Evolutionary conservation across 2,797 vertebrate genomes (phyloP), one percentile per base, ranked within the genome.

Genomic region (Chelon auratus): DNA sequence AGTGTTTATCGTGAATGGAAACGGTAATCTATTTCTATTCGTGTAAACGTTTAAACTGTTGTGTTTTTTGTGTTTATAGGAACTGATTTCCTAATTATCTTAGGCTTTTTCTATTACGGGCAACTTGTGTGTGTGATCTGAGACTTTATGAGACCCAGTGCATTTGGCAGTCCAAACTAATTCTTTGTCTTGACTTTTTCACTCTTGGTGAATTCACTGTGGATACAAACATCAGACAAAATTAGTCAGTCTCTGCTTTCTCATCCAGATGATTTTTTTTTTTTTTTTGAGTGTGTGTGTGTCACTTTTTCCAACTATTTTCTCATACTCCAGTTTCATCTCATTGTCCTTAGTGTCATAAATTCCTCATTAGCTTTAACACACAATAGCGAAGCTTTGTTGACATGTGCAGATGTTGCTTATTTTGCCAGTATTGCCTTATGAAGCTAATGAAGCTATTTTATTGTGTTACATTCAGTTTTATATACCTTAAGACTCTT

Each of bases 11-110:
- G 26, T 50, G 51, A 81, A 52, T 78, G 62, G 30, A 56, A 79
- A 78, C 18, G 56, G n/a, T 37, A 55, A 68, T 63, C 58, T 33
- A 40, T 80, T 71, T 78, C 26, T 50, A 56, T 68, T 74, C 15
- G 52, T 77, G 37, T 68, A 83, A 81, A 84, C 66, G 53, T 72
- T 73, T 57, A 54, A 75, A 68, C 18, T 22, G 64, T 57, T 70
- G 36, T 64, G 47, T 77, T 56, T 66, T 42, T 55, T 70, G 17
- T 75, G 68, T 84, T 86, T 82, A 81, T 56, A 72, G 24, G 22
- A 72, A 77, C 71, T 81, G 68, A 84, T 81, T 83, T 74, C 45
- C 52, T 62, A 72, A 81, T 84, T 75, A 59, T 67, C 48, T 61
- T 30, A 53, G 26, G 18, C 39, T 68, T 65, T 83, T 72, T 63